Base-by-base conservation (phyloP, 2,888 invertebrate species). In the Cepaea hortensis region DNA sequence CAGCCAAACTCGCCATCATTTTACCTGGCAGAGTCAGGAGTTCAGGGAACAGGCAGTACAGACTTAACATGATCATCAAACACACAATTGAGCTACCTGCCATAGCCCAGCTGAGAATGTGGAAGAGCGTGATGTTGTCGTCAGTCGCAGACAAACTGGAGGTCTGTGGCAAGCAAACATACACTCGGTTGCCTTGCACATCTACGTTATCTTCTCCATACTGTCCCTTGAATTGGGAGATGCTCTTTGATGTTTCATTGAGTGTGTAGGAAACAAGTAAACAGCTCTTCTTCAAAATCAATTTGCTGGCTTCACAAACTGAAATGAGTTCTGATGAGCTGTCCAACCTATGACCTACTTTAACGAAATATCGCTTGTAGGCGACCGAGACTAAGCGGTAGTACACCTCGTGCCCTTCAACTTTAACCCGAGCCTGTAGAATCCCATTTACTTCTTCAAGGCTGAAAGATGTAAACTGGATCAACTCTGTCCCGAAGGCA, bases 31-130 rank as follows among this genome's bases (percentile, higher is more conserved):
- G 75, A 18, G 61, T 85, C 6, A 81, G 23, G 0, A 85, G 72
- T 50, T 81, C 75, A 18, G 85, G 81, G 35, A 85, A 85, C 3
- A 62, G 18, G n/a, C 65, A 73, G 75, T 85, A 85, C 6, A 81
- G 1, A 18, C 48, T 20, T 1, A 85, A 6, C 81, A 85, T 81
- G 65, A 23, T 7, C 0, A 75, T 0, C 15, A 85, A 35, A 61
- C 77, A 73, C 20, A 79, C 0, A 48, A 79, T 76, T 5, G 84
- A 76, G 11, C 55, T 65, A 0, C 23, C 50, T 18, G 85, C 35
- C 18, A 72, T 72, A 0, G 65, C 11, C 61, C 72, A 55, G 48
- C 73, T 61, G 1, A 85, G 18, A 15, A 62, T 15, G 46, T 80
- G 20, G 46, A 77, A 80, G 9, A 9, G 1, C 3, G 9, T 35